These are phyloP conservation scores for Urocitellus parryii DNA, from an alignment of 2,113 vertebrate species.

Conservation along the genomic window DNA sequence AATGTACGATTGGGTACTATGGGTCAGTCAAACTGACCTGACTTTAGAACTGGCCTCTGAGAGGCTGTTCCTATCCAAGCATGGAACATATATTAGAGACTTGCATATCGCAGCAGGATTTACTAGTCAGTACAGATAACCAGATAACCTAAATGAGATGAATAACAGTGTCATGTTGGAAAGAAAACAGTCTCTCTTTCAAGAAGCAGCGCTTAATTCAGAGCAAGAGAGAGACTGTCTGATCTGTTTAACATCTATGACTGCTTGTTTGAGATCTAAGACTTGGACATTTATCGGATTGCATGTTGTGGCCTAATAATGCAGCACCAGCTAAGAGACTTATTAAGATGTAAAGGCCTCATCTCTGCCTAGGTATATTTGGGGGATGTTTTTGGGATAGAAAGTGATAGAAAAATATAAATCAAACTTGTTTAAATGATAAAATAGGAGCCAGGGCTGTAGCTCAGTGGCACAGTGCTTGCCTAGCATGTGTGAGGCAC, in stretches of 20 bases:
- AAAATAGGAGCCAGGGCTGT: too few species aligned
- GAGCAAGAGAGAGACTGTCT: not conserved
- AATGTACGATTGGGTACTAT: not conserved
- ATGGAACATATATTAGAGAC: not conserved
- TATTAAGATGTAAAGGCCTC: not conserved
- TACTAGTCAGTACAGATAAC: not conserved
- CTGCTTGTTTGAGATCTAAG: not conserved
- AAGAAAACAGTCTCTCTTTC: not conserved
- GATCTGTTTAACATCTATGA: not conserved
- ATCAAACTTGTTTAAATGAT: conserved; percentile 1
- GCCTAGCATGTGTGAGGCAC: too few species aligned
- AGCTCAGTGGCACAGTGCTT: too few species aligned
- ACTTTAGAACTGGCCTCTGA: not conserved
- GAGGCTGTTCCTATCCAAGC: not conserved
- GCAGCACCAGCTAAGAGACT: not conserved
- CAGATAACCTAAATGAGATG: not conserved
- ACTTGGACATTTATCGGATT: not conserved
- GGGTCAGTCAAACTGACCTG: not conserved
- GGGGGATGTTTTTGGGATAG: not conserved
- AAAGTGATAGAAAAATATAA: not conserved
- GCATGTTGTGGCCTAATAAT: not conserved
- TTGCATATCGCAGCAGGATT: not conserved
- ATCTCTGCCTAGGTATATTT: not conserved
- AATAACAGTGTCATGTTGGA: not conserved
- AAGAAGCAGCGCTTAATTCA: not conserved